Evolutionary conservation across 2,888 invertebrate species (phyloP), one percentile per base, ranked within the genome.

Genomic region (Acronicta leporina): DNA sequence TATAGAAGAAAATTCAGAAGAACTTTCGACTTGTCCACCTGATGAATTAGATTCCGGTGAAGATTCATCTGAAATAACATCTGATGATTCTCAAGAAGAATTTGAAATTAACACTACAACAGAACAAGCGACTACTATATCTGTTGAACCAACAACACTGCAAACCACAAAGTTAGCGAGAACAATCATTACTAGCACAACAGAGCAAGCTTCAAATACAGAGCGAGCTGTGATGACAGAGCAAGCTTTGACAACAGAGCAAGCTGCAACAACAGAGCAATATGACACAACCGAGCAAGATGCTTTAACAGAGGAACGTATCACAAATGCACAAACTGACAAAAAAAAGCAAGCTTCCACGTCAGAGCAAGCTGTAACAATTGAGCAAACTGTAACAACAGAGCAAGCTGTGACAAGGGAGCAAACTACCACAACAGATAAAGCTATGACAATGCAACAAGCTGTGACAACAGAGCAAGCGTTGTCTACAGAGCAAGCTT

Each of bases 391-490:
- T 1, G 16, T 20, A n/a, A 45, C 15, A 7, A 35, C 54, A 6
- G 44, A 54, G n/a, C 35, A 35, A 35, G 53, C 30, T 14, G 5
- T 30, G 5, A 44, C 27, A n/a, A 47, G 25, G 16, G 30, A 45
- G 40, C 13, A 20, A 42, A 10, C 53, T 35, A 11, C 25, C n/a
- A 8, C 50, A 10, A 44, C 71, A 14, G 20, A n/a, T n/a, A n/a
- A n/a, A n/a, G n/a, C n/a, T n/a, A n/a, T n/a, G n/a, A n/a, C n/a
- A n/a, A n/a, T 30, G 10, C 33, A 44, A 51, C 8, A 35, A 49
- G 11, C 20, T 30, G 3, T 10, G 6, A 3, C 38, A 0, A 20
- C n/a, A 15, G 27, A 44, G 16, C 0, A 2, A 16, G 16, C 35
- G 8, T 4, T 4, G 2, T 13, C 35, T 13, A 35, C 35, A 35